Evolutionary conservation across 1,140 invertebrate genomes (phyloP).

Genomic region (Aleiodes sp.): DNA sequence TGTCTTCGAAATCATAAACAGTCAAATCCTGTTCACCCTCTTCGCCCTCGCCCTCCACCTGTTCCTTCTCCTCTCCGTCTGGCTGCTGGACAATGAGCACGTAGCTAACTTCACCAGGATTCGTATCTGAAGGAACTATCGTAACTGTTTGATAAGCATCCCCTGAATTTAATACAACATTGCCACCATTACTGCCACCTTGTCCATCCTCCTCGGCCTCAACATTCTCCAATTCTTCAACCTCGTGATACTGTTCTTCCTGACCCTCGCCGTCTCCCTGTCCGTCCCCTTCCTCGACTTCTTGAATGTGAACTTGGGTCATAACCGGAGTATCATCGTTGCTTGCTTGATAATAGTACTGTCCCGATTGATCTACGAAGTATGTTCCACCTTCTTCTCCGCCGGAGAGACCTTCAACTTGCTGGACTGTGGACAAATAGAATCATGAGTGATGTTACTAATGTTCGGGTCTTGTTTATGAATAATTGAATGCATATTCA

Average conservation of each 20-base stretch:
- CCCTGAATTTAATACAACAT: constrained; percentile 69
- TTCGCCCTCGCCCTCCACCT: constrained; percentile 68
- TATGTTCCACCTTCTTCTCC: constrained; percentile 75
- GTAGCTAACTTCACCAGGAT: constrained; percentile 86
- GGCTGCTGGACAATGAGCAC: constrained; percentile 87
- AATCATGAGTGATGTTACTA: constrained; percentile 27
- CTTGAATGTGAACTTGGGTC: constrained; percentile 67
- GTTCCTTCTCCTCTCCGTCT: constrained; percentile 67
- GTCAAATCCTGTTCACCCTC: constrained; percentile 72
- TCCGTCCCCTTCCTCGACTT: constrained; percentile 64
- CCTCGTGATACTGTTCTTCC: constrained; percentile 62
- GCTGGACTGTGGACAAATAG: constrained; percentile 52
- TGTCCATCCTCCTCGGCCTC: constrained; percentile 59
- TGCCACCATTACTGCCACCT: constrained; percentile 54
- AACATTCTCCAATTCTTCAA: constrained; percentile 66
- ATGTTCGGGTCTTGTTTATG: not conserved
- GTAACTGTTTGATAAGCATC: constrained; percentile 86
- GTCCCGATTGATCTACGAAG: constrained; percentile 80
- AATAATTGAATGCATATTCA: constrained; percentile 26
- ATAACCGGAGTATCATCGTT: constrained; percentile 73
- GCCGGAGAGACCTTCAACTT: constrained; percentile 68
- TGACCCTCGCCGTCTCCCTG: constrained; percentile 56
- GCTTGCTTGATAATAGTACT: constrained; percentile 79
- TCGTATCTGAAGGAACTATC: constrained; percentile 83
- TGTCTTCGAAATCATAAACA: constrained; percentile 76